phyloP scores from a whole-genome alignment of 2,797 vertebrate genomes.

The Halcyon smyrnensis region DNA sequence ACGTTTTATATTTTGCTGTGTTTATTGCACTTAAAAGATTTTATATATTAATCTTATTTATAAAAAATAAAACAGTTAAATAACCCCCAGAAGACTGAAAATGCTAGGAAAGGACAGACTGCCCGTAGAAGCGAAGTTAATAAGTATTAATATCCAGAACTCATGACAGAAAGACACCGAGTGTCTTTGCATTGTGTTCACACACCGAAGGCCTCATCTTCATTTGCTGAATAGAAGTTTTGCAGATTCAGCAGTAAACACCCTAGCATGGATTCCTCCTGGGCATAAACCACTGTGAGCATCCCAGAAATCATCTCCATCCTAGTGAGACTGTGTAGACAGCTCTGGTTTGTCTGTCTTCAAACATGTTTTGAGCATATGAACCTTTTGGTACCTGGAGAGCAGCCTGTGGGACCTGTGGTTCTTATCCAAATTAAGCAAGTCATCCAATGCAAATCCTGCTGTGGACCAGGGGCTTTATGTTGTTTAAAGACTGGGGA shows the following conservation, averaged over 20 bases:
- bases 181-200: background rate
- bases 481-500: background rate
- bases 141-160: background rate
- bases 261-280: background rate
- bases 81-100: background rate
- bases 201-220: background rate
- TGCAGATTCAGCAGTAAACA: background rate
- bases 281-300: background rate
- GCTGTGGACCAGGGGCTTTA: background rate
- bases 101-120: background rate
- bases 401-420: background rate
- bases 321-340: background rate
- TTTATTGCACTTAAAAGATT: conserved; percentile 55
- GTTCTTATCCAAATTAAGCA: background rate
- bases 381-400: background rate
- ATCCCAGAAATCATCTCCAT: background rate
- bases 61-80: background rate
- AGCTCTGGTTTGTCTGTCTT: background rate
- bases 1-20: conserved; percentile 62
- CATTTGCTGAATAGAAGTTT: background rate
- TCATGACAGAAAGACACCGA: background rate
- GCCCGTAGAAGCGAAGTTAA: background rate
- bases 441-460: background rate
- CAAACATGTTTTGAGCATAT: background rate
- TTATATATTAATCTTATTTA: conserved; percentile 63